Conservation (phyloP, 2,113 vertebrate genomes). For the Anas platyrhynchos region DNA sequence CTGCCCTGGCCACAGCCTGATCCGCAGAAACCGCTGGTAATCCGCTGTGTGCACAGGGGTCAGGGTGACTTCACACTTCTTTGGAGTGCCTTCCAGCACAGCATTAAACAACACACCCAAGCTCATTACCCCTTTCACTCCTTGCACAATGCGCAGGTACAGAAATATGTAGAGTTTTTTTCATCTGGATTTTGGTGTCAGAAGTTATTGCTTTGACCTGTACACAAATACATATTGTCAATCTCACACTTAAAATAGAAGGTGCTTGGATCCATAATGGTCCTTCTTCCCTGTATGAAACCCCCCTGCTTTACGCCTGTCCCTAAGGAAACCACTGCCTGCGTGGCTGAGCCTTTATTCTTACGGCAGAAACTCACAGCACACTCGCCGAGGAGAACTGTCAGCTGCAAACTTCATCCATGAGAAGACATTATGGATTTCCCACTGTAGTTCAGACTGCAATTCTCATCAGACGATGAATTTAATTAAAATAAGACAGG, state of each 20-base stretch:
- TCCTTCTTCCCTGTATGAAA: not conserved
- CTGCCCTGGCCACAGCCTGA: not conserved
- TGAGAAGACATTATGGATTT: conserved; percentile 5
- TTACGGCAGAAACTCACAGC: not conserved
- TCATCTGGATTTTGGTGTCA: not conserved
- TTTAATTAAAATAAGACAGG: conserved; percentile 65
- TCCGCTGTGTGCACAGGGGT: not conserved
- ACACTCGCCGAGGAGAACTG: not conserved
- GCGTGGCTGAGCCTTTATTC: not conserved
- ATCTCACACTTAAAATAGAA: not conserved
- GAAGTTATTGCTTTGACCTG: not conserved
- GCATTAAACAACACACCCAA: not conserved
- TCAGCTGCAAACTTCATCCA: not conserved
- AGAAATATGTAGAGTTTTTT: fast-evolving
- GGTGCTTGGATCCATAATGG: not conserved
- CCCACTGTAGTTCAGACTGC: conserved; percentile 36
- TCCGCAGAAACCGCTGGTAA: not conserved
- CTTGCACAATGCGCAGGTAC: fast-evolving
- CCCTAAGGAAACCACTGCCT: not conserved
- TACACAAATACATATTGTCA: not conserved
- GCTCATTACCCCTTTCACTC: not conserved
- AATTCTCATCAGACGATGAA: conserved; percentile 62
- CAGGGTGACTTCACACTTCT: not conserved
- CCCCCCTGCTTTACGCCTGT: not conserved
- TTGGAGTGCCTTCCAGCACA: not conserved